phyloP scores from a whole-genome alignment of 2,888 invertebrate genomes.

The Pristionchus japonicus region DNA sequence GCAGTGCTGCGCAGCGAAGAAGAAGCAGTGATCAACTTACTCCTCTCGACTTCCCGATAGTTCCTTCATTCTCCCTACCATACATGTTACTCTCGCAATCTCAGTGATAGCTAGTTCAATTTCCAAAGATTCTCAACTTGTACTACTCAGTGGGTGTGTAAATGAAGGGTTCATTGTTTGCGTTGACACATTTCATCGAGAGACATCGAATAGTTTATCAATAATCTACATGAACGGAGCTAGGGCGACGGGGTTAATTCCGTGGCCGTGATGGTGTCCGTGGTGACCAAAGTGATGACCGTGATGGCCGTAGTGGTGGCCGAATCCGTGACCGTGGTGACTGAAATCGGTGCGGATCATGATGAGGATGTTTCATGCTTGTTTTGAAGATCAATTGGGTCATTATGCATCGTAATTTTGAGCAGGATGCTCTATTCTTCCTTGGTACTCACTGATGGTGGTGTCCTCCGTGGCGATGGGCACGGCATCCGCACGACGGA shows the following conservation, averaged over 20 bases:
- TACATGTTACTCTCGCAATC: too few relatives aligned
- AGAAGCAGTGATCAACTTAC: neutral
- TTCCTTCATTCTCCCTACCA: neutral
- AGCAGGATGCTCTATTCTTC: too few relatives aligned
- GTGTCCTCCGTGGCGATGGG: conserved; percentile 2
- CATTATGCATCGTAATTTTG: too few relatives aligned
- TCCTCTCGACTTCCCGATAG: neutral
- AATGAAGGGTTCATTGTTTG: neutral
- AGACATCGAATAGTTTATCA: neutral
- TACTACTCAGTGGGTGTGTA: conserved; percentile 4
- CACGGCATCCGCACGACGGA: conserved; percentile 2
- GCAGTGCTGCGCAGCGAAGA: neutral
- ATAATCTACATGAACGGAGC: neutral
- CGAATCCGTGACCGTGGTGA: neutral
- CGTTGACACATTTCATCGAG: neutral
- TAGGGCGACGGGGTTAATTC: neutral
- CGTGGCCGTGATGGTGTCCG: conserved; percentile 14
- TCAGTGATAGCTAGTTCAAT: neutral
- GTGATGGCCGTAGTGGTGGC: neutral
- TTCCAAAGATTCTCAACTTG: neutral
- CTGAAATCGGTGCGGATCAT: neutral
- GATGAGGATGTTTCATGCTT: too few relatives aligned
- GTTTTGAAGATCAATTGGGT: too few relatives aligned
- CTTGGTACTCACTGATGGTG: conserved; percentile 23
- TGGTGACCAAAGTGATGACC: too few relatives aligned